These are phyloP conservation scores for Microplitis manilae DNA, from an alignment of 2,888 invertebrate genomes.

Conservation along the genomic window DNA sequence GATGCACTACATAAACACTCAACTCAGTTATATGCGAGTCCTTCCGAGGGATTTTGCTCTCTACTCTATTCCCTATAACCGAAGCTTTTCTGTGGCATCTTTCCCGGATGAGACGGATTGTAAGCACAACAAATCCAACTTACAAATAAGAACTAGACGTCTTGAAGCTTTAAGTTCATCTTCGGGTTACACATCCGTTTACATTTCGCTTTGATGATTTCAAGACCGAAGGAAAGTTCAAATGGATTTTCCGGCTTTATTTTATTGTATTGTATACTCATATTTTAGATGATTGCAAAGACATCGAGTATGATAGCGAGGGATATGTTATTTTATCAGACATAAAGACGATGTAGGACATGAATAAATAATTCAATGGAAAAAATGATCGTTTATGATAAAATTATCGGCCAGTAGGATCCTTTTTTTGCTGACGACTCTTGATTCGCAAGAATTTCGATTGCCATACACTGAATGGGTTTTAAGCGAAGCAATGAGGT, in stretches of 20 bases:
- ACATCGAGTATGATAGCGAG: too few species aligned
- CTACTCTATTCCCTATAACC: background rate
- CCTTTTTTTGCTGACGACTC: background rate
- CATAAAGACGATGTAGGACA: too few species aligned
- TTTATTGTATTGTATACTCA: too few species aligned
- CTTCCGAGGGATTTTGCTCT: background rate
- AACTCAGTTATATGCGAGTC: background rate
- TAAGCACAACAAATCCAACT: background rate
- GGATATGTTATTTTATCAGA: too few species aligned
- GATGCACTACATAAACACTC: background rate
- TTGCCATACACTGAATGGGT: background rate
- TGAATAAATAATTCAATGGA: slow-evolving; percentile 5
- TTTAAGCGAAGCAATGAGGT: background rate
- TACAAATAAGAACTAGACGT: background rate
- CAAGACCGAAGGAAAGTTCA: too few species aligned
- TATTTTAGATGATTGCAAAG: too few species aligned
- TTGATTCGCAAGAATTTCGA: background rate
- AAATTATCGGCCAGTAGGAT: background rate
- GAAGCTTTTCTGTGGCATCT: background rate
- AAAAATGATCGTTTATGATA: background rate
- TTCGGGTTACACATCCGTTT: background rate
- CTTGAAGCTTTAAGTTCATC: background rate
- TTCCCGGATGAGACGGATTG: background rate
- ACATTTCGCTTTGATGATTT: too few species aligned
- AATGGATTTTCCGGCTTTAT: too few species aligned